Base-by-base conservation (phyloP, 1,140 invertebrate species). In the Metaphire vulgaris region DNA sequence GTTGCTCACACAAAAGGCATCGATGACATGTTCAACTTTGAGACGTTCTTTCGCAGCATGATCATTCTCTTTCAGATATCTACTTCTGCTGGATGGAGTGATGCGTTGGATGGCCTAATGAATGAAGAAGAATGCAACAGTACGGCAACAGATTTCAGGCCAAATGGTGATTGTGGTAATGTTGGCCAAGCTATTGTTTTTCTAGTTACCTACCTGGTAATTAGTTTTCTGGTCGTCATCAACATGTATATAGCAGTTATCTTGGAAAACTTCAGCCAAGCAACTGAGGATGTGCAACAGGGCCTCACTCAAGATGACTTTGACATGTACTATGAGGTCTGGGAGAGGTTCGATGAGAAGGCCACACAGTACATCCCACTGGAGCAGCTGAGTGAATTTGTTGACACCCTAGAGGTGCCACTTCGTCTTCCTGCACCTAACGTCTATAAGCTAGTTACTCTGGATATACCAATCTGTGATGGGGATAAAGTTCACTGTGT, bases 181-280 rank as follows among this genome's bases (percentile, higher is more conserved):
- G 92, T 93, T 76, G 93, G 92, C 68, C 92, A 97, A 82, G 97
- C 94, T 79, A 97, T 98, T 83, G 91, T 94, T 64, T 99, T 93
- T 88, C 89, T 99, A 78, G 90, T 98, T 73, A 93, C 93, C 83
- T 99, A 98, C 86, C 90, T 99, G 84, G 94, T 98, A 81, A 97
- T 99, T 85, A 96, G 93, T 85, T 99, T 98, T 88, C 90, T 99
- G 81, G 98, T 99, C 83, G 94, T 98, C 79, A 96, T 98, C 85
- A 98, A 98, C 90, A 98, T 98, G 96, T 98, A 98, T 90, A 98
- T 98, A 87, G 96, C 96, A 83, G 95, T 98, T 84, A 98, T 99
- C 87, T 90, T 99, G 86, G 96, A 99, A 88, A 99, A 98, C 87
- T 99, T 98, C 87, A 97, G 94, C 67, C 92, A 95, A 88, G 96